Percentiles rank a stretch among this genome's conserved stretches.
These are phyloP conservation scores for Anastrepha obliqua DNA, from an alignment of 1,140 invertebrate genomes.

Conservation along the genomic window DNA sequence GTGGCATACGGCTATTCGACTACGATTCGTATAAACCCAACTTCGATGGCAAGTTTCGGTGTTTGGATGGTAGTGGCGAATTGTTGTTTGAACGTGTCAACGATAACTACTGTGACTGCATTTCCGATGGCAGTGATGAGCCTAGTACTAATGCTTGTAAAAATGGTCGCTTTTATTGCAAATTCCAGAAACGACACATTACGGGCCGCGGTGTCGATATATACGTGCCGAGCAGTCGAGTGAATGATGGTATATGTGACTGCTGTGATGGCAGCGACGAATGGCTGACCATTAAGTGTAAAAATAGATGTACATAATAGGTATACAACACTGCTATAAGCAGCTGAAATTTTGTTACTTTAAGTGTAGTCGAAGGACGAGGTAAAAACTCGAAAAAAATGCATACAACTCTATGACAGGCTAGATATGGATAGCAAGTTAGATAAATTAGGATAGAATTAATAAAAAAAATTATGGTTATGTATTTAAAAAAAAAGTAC, in stretches of 20 bases:
- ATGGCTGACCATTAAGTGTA: constrained; percentile 66
- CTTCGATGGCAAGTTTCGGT: constrained; percentile 68
- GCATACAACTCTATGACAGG: no score
- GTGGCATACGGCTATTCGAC: constrained; percentile 71
- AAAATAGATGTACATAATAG: constrained; percentile 65
- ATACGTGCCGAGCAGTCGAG: constrained; percentile 78
- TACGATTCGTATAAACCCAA: constrained; percentile 72
- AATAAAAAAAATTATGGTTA: not conserved
- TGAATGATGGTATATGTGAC: constrained; percentile 96
- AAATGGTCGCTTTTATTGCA: constrained; percentile 84
- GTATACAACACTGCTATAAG: constrained; percentile 2
- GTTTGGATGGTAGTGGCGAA: constrained; percentile 68
- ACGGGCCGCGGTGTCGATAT: constrained; percentile 70
- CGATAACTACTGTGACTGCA: constrained; percentile 96
- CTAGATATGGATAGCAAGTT: not conserved
- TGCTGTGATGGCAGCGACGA: constrained; percentile 91
- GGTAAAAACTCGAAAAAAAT: not conserved
- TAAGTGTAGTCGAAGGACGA: constrained; percentile 6
- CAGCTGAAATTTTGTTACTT: not conserved
- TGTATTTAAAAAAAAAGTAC: not conserved
- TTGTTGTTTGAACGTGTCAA: constrained; percentile 82
- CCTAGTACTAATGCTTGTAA: constrained; percentile 92
- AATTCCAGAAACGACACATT: constrained; percentile 75
- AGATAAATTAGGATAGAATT: not conserved
- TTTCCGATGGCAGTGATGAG: constrained; percentile 89